Evolutionary conservation across 2,888 invertebrate species (phyloP).

Genomic region (Ophion slaviceki): DNA sequence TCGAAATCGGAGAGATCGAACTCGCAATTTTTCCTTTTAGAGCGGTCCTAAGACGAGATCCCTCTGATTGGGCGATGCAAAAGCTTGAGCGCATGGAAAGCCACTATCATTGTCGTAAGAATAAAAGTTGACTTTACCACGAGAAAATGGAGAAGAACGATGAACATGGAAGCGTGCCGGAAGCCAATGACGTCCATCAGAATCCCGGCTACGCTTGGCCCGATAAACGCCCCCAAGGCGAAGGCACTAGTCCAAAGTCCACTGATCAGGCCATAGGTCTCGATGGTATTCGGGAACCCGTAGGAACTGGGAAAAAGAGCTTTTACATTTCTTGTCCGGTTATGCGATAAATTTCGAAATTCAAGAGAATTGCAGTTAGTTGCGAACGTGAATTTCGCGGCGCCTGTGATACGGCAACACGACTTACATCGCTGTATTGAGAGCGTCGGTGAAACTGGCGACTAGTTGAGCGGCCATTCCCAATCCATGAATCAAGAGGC

Average conservation of each 20-base stretch:
- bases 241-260: constrained; percentile 96
- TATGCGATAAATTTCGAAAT: neutral
- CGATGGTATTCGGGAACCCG: constrained; percentile 93
- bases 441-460: constrained; percentile 93
- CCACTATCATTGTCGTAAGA: neutral
- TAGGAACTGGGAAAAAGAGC: constrained; percentile 84
- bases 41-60: too few relatives aligned
- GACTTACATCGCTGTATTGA: constrained; percentile 92
- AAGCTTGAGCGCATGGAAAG: neutral
- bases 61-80: too few relatives aligned
- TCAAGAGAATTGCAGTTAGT: neutral
- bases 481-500: constrained; percentile 91
- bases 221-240: constrained; percentile 94
- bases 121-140: constrained; percentile 85
- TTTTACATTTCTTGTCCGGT: neutral
- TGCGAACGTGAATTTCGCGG: neutral
- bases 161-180: constrained; percentile 88
- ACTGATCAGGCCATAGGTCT: constrained; percentile 95
- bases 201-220: constrained; percentile 91
- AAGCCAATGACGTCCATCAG: constrained; percentile 91
- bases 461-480: constrained; percentile 94
- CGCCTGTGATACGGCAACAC: constrained; percentile 40
- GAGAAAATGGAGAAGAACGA: constrained; percentile 87
- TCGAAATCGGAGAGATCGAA: too few relatives aligned
- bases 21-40: too few relatives aligned